A percentile compares a stretch with the other conserved stretches of the same genome.
Conservation (phyloP, 1,140 invertebrate genomes). For the Battus philenor region DNA sequence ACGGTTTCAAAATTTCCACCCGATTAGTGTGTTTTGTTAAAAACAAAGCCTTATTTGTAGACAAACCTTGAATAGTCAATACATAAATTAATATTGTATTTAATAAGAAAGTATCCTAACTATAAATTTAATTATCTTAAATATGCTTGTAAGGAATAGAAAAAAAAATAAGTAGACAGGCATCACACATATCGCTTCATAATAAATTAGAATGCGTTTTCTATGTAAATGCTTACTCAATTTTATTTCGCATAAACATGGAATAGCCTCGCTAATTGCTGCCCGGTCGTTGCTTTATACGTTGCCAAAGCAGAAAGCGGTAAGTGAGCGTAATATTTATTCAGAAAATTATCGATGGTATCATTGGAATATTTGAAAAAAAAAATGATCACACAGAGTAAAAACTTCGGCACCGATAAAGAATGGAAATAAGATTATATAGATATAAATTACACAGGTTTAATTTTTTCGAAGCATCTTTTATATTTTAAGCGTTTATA, state of each 20-base stretch:
- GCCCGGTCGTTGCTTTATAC: slow-evolving; percentile 26
- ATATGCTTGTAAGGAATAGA: not conserved
- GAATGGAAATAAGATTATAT: no score
- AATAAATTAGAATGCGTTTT: slow-evolving; percentile 28
- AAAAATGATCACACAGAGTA: not conserved
- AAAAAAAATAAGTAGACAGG: slow-evolving; percentile 3
- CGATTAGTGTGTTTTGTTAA: no score
- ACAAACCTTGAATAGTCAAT: no score
- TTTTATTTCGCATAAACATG: slow-evolving; percentile 45
- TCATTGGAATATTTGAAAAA: not conserved
- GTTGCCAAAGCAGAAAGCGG: slow-evolving; percentile 56
- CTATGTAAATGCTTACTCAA: slow-evolving; percentile 41
- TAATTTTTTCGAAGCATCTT: no score
- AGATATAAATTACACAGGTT: no score
- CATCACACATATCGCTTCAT: slow-evolving; percentile 11
- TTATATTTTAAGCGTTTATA: no score
- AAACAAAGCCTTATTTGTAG: no score
- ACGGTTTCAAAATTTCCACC: no score
- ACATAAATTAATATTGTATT: no score
- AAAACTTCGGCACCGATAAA: not conserved
- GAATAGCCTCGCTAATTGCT: slow-evolving; percentile 32
- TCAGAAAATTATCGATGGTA: slow-evolving; percentile 22
- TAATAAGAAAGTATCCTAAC: no score
- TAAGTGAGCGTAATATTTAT: slow-evolving; percentile 39
- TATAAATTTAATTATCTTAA: not conserved